A percentile compares a stretch with the other conserved stretches of the same genome.
phyloP scores from a whole-genome alignment of 2,797 vertebrate genomes.

The Tragelaphus eurycerus region DNA sequence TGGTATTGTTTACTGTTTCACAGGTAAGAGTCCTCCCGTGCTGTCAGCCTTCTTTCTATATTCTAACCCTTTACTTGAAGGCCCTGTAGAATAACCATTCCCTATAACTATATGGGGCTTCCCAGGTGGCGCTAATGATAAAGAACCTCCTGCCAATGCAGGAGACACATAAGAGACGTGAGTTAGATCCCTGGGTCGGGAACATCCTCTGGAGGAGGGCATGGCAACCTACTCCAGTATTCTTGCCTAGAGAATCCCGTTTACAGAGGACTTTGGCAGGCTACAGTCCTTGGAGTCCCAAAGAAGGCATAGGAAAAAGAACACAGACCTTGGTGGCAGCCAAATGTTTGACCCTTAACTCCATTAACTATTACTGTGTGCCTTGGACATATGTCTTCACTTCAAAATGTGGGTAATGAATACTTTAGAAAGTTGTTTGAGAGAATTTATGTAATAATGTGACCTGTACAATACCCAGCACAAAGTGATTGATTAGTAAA shows the following conservation, averaged over 20 bases:
- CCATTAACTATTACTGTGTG: neutral
- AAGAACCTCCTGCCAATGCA: neutral
- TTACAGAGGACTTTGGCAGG: neutral
- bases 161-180: neutral
- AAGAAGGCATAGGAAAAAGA: neutral
- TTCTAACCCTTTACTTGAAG: neutral
- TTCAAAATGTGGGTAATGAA: slow-evolving; percentile 32
- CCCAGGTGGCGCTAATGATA: neutral
- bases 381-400: neutral
- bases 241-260: neutral
- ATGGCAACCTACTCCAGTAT: neutral
- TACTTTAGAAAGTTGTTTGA: slow-evolving; percentile 19
- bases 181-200: neutral
- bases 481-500: neutral
- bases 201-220: neutral
- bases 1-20: neutral
- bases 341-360: neutral
- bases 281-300: neutral
- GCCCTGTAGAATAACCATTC: neutral
- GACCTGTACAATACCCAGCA: neutral
- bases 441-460: slow-evolving; percentile 25
- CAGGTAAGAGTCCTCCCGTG: neutral
- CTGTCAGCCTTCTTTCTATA: neutral
- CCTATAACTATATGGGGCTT: neutral
- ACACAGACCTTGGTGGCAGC: neutral